Evolutionary conservation across 1,140 invertebrate species (phyloP), one percentile per base, ranked within the genome.

Genomic region (Gryon sp.): DNA sequence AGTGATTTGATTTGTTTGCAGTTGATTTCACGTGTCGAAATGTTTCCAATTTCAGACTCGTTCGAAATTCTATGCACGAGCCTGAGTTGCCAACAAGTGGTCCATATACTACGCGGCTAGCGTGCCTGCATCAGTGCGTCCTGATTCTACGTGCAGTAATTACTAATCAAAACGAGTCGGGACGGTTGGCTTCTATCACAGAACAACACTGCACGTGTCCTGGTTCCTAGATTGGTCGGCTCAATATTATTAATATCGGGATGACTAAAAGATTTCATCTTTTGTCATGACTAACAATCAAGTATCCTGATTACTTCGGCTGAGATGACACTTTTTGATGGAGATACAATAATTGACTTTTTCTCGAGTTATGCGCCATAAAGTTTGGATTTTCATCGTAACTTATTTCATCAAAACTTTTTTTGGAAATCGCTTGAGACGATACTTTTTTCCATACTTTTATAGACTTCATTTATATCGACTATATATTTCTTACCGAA

Each of bases 61-160:
- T 80, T 85, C 76, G 63, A 75, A 80, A 87, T 86, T 87, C 84
- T 63, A 66, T 62, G 83, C 86, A 85, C 84, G 84, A 65, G 53
- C 32, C 34, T 63, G 72, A 38, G 43, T 63, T 68, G 72, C 84
- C 86, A 87, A 87, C 86, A 87, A 87, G 86, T 87, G 86, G 86
- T 85, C 85, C 79, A 86, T 86, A 87, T 84, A 85, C 81, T 80
- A 86, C 60, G 52, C 65, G 52, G 66, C 63, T 76, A 84, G 68
- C 60, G 62, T 78, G 82, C 78, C 79, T 84, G 79, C 55, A 70
- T 53, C 34, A 43, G 66, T 72, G 62, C 68, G 70, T 77, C 60
- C 78, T 77, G 80, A 84, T 82, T 68, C 82, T 84, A 87, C 85
- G 85, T 87, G 82, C 79, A 65, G 81, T 87, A 87, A 87, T 87